Conservation (phyloP, 2,888 invertebrate genomes). For the Zhuqinia jingwanae region DNA sequence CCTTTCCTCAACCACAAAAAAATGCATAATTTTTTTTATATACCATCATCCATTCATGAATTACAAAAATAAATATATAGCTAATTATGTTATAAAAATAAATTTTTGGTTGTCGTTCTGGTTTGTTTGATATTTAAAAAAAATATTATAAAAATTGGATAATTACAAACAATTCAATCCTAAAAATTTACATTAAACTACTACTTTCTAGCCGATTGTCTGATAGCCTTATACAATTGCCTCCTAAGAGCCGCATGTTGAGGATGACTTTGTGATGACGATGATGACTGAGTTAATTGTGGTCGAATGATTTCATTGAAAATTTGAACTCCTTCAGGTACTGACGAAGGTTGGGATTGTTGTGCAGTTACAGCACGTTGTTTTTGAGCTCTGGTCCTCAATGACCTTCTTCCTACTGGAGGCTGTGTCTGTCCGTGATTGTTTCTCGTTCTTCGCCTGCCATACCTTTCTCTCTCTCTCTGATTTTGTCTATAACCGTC, state of each 20-base stretch:
- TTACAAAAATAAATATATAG: slow-evolving; percentile 33
- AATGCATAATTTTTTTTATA: slow-evolving; percentile 27
- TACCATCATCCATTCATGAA: neutral
- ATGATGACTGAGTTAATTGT: slow-evolving; percentile 49
- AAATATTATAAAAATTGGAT: no score
- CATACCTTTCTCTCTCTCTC: slow-evolving; percentile 52
- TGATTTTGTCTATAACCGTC: slow-evolving; percentile 52
- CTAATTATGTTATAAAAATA: slow-evolving; percentile 11
- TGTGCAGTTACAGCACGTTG: slow-evolving; percentile 35
- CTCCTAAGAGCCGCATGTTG: slow-evolving; percentile 59
- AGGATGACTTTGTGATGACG: slow-evolving; percentile 43
- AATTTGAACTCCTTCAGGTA: slow-evolving; percentile 74
- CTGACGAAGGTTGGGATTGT: neutral
- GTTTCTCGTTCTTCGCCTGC: slow-evolving; percentile 61
- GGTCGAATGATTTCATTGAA: slow-evolving; percentile 71
- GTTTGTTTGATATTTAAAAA: slow-evolving; percentile 13
- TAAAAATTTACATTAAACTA: slow-evolving; percentile 27
- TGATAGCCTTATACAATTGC: slow-evolving; percentile 65
- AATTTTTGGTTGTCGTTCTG: neutral
- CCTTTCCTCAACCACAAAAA: slow-evolving; percentile 17
- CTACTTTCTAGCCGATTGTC: slow-evolving; percentile 49
- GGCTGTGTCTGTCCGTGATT: slow-evolving; percentile 38
- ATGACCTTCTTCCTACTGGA: neutral
- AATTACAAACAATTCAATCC: slow-evolving; percentile 56
- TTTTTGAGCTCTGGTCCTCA: slow-evolving; percentile 37